These are phyloP conservation scores for Caradrina kadenii DNA, from an alignment of 2,888 invertebrate genomes.

Conservation along the genomic window DNA sequence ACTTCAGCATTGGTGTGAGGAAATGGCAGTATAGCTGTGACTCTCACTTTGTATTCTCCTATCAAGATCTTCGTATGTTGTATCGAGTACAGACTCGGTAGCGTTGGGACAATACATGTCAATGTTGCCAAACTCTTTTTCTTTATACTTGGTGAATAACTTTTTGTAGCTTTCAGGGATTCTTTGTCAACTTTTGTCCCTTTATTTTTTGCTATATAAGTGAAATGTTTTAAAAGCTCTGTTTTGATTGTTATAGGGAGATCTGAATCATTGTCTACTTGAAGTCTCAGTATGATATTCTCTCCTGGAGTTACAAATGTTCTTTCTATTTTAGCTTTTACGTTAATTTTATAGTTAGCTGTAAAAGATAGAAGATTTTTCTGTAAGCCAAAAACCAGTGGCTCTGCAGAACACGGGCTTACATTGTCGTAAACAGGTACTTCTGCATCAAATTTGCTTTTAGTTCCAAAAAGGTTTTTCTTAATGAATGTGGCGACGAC, in stretches of 20 bases:
- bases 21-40: conserved; percentile 63
- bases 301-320: conserved; percentile 54
- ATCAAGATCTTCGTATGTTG: conserved; percentile 62
- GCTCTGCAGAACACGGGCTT: conserved; percentile 27
- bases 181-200: background rate
- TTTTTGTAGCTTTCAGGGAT: conserved; percentile 25
- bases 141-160: conserved; percentile 46
- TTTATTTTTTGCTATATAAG: conserved; percentile 24
- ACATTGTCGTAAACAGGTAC: conserved; percentile 42
- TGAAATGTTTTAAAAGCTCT: conserved; percentile 41
- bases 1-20: conserved; percentile 62
- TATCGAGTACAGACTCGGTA: conserved; percentile 61
- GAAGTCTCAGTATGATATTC: conserved; percentile 30
- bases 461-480: conserved; percentile 15
- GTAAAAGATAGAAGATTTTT: conserved; percentile 33
- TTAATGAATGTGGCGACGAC: conserved; percentile 32
- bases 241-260: conserved; percentile 38
- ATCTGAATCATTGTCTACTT: conserved; percentile 35
- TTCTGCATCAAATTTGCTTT: conserved; percentile 24
- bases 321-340: conserved; percentile 37
- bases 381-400: conserved; percentile 29
- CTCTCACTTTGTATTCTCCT: conserved; percentile 61
- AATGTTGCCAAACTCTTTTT: conserved; percentile 46
- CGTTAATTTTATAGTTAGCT: conserved; percentile 8
- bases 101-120: conserved; percentile 46